These are phyloP conservation scores for Telmatochromis sp. DNA, from an alignment of 2,113 vertebrate species.

Conservation along the genomic window DNA sequence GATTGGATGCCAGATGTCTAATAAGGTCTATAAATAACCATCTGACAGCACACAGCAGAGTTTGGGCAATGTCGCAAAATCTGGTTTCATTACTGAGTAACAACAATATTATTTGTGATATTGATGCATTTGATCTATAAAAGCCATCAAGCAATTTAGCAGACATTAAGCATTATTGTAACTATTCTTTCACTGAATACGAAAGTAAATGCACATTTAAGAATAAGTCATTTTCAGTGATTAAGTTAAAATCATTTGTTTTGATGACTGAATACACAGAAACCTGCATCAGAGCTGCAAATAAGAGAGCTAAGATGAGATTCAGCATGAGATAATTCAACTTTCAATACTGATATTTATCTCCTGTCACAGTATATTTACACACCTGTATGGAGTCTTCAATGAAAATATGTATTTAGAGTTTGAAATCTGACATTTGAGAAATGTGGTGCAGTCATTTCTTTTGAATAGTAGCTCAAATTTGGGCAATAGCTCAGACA, in stretches of 20 bases:
- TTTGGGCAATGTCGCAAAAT: background rate
- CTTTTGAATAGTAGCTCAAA: background rate
- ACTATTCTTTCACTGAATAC: background rate
- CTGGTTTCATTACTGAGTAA: background rate
- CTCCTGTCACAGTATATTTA: background rate
- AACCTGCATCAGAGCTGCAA: background rate
- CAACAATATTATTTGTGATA: background rate
- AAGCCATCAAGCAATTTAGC: background rate
- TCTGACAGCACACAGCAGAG: constrained; percentile 1
- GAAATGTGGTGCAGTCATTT: background rate
- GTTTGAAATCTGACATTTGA: background rate
- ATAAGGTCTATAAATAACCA: constrained; percentile 54
- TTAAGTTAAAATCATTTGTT: fast-evolving
- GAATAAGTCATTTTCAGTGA: background rate
- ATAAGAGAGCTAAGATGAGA: background rate
- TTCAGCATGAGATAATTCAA: fast-evolving
- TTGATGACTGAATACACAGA: background rate
- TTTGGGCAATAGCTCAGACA: background rate
- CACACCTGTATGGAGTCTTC: background rate
- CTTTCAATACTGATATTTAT: background rate
- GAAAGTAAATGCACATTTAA: background rate
- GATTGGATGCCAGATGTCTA: constrained; percentile 55
- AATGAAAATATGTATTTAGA: background rate
- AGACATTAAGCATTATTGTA: no score
- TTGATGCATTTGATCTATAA: background rate